A percentile compares a stretch with the other conserved stretches of the same genome.
Conservation (phyloP, 2,113 vertebrate genomes). For the Phrynosoma blainvillii region DNA sequence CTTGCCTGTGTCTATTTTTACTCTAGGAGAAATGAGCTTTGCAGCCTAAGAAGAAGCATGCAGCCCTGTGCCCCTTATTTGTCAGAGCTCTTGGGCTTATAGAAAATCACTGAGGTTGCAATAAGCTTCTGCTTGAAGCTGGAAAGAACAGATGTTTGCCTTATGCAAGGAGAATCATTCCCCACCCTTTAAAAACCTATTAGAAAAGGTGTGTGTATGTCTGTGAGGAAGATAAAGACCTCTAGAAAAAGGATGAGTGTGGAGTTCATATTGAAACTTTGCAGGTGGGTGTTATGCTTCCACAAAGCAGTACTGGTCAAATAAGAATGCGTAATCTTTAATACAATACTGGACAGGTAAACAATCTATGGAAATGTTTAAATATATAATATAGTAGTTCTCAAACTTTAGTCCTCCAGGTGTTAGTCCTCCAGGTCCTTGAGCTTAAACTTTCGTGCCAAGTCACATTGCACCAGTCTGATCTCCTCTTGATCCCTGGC, state of each 20-base stretch:
- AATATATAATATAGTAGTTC: no score
- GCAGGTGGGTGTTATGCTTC: constrained; percentile 45
- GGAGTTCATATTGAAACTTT: constrained; percentile 43
- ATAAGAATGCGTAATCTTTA: constrained; percentile 30
- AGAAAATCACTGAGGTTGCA: constrained; percentile 43
- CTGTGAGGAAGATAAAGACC: not conserved
- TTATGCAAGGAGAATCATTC: constrained; percentile 61
- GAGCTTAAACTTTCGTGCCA: no score
- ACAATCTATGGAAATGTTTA: not conserved
- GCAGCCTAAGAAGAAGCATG: not conserved
- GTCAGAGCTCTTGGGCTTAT: constrained; percentile 29
- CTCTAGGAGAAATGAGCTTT: constrained; percentile 27
- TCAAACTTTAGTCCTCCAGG: no score
- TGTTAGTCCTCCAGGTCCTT: no score
- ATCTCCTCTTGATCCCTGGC: no score
- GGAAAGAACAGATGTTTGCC: constrained; percentile 53
- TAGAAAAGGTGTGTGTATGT: constrained; percentile 32
- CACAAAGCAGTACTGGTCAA: constrained; percentile 33
- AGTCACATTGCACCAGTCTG: no score
- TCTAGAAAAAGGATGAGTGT: constrained; percentile 46
- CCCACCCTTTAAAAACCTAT: constrained; percentile 43
- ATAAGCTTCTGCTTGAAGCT: constrained; percentile 44
- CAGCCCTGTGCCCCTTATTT: constrained; percentile 36
- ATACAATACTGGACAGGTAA: not conserved
- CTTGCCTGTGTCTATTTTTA: constrained; percentile 36